Evolutionary conservation across 2,113 vertebrate species (phyloP), one percentile per base, ranked within the genome.

Genomic region (Taurulus bubalis): DNA sequence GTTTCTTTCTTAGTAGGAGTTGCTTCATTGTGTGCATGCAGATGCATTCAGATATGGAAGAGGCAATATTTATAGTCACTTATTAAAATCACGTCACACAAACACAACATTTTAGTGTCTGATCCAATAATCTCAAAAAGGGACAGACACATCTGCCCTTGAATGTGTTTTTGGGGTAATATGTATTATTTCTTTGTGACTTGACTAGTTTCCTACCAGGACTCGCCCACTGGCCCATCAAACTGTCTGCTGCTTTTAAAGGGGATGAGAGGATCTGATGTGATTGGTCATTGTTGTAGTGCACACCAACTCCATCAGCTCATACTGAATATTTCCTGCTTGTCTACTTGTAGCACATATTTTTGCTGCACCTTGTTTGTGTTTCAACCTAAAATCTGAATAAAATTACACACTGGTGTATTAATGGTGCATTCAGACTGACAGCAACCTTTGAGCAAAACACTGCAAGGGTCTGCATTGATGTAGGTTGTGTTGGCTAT

Each of bases 201-300:
- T 42, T 42, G 49, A 66, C 34, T 32, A n/a, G 36, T 56, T 51
- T 82, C 22, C 40, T 73, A 60, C 45, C 63, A 62, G 24, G 67
- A 45, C 47, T 71, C 14, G 11, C 30, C 49, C 62, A 42, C 63
- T 26, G 47, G 32, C 55, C 51, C 63, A 42, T 82, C 20, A 75
- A 87, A 79, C 65, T 75, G 70, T 75, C 62, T 60, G 59, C 20
- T 66, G 72, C 47, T 63, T 83, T 79, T 80, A 62, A 70, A 62
- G 36, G 62, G 56, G 63, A 62, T 66, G 66, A 75, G 69, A 69
- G 62, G 58, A 75, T 53, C 68, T 74, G 63, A 83, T 80, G 76
- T 65, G 62, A 87, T 63, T 53, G 58, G 36, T 45, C 45, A 49
- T 75, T 71, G 51, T 60, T 65, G n/a, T 75, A 47, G 30, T 18